Base-by-base conservation (phyloP, 2,797 vertebrate species). In the Forpus xanthops region DNA sequence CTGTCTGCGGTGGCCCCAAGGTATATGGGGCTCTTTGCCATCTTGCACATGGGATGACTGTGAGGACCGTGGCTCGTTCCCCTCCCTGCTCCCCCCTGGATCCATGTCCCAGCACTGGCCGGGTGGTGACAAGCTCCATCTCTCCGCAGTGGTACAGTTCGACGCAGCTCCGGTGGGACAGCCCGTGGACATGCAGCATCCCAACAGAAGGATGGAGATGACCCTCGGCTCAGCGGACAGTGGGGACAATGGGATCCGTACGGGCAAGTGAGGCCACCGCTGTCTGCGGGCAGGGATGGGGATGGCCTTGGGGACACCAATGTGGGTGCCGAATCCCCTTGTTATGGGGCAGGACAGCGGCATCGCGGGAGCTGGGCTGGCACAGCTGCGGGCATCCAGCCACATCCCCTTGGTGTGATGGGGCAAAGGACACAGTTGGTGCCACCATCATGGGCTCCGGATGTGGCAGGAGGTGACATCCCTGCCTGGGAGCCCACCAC, bases 91-190 rank as follows among this genome's bases (percentile, higher is more conserved):
- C 25, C 37, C 53, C 37, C 37, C 47, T 25, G 7, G 33, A 12
- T 41, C 73, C 62, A 0, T 0, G 3, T 25, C 49, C 19, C 52
- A 9, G 65, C 0, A 0, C 12, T 11, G 52, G 33, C 31, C 0
- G 0, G 5, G 44, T 0, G 14, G 65, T 96, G 70, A 96, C 61
- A 18, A 13, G 23, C 13, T 0, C 61, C 37, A 70, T 96, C 65
- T 94, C 77, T 91, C 84, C 4, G 1, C 93, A 97, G 97, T 72
- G 62, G 79, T 91, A 49, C 96, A 97, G 70, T 85, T 96, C 0
- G 75, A 95, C 0, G 0, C 91, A n/a, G 83, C 74, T 37, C 31
- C 70, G 0, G 60, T 25, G 35, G 64, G 62, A 49, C 96, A 95
- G 72, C 67, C 93, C 4, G 1, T 7, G 33, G 80, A 94, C 9